Conservation (phyloP, 2,888 invertebrate genomes). For the Lymantria monacha region DNA sequence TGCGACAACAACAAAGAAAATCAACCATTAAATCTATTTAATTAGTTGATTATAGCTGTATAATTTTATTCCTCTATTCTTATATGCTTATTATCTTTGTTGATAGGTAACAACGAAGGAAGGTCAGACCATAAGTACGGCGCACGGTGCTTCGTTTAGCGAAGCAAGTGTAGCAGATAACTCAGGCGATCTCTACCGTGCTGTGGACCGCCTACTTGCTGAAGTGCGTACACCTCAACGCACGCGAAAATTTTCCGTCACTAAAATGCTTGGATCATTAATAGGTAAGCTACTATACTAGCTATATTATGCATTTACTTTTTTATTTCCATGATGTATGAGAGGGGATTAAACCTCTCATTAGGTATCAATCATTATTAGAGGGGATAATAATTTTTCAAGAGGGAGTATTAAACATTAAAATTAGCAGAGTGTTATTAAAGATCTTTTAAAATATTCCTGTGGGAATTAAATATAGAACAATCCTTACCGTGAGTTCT, state of each 20-base stretch:
- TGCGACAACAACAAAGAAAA: too few species aligned
- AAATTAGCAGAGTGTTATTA: too few species aligned
- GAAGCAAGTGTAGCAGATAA: constrained; percentile 93
- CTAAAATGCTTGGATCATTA: constrained; percentile 89
- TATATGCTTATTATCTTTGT: constrained; percentile 16
- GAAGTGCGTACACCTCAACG: constrained; percentile 85
- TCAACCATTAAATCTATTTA: not conserved
- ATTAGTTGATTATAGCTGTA: not conserved
- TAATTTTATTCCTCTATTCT: not conserved
- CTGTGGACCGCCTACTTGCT: constrained; percentile 86
- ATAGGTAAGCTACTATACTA: constrained; percentile 73
- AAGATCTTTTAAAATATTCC: too few species aligned
- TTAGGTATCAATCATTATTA: too few species aligned
- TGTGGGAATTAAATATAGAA: too few species aligned
- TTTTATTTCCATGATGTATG: too few species aligned
- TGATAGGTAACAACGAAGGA: constrained; percentile 86
- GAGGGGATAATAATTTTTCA: too few species aligned
- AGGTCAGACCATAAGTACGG: constrained; percentile 85
- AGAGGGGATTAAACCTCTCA: too few species aligned
- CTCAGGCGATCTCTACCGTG: constrained; percentile 87
- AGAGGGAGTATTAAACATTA: too few species aligned
- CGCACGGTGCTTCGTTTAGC: constrained; percentile 87
- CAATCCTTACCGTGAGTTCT: too few species aligned
- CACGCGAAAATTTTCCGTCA: constrained; percentile 88
- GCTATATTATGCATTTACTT: too few species aligned